Evolutionary conservation across 2,888 invertebrate genomes (phyloP).

Genomic region (Hirtodrosophila duncani): DNA sequence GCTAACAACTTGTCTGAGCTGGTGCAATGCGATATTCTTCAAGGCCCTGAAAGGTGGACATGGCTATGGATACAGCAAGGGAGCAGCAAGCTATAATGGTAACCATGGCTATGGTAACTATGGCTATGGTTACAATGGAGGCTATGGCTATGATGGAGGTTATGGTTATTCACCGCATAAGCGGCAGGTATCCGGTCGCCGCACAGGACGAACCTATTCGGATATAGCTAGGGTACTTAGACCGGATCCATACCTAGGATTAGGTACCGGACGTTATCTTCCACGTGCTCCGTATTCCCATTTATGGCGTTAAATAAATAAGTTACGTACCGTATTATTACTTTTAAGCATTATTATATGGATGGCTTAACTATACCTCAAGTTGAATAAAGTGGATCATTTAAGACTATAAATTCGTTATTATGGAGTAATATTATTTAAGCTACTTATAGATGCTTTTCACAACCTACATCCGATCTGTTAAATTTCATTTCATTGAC

Average conservation of each 20-base stretch:
- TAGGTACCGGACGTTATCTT: constrained; percentile 79
- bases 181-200: constrained; percentile 22
- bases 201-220: constrained; percentile 81
- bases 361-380: too few species aligned
- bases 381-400: too few species aligned
- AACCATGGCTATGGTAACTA: constrained; percentile 9
- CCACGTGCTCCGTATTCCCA: constrained; percentile 81
- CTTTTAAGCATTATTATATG: constrained; percentile 21
- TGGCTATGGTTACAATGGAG: constrained; percentile 3
- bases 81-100: constrained; percentile 7
- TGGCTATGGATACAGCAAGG: constrained; percentile 16
- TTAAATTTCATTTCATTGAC: too few species aligned
- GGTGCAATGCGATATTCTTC: constrained; percentile 42
- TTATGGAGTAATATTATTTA: too few species aligned
- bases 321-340: not conserved
- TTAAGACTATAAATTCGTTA: too few species aligned
- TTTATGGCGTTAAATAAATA: constrained; percentile 32
- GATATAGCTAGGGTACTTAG: constrained; percentile 84
- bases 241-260: constrained; percentile 79
- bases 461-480: too few species aligned
- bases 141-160: constrained; percentile 16
- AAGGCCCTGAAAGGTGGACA: constrained; percentile 41
- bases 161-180: constrained; percentile 7
- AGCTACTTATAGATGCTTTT: too few species aligned
- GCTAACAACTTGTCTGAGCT: constrained; percentile 23